phyloP scores from a whole-genome alignment of 2,888 invertebrate genomes.

The Lasioglossum figueresi region DNA sequence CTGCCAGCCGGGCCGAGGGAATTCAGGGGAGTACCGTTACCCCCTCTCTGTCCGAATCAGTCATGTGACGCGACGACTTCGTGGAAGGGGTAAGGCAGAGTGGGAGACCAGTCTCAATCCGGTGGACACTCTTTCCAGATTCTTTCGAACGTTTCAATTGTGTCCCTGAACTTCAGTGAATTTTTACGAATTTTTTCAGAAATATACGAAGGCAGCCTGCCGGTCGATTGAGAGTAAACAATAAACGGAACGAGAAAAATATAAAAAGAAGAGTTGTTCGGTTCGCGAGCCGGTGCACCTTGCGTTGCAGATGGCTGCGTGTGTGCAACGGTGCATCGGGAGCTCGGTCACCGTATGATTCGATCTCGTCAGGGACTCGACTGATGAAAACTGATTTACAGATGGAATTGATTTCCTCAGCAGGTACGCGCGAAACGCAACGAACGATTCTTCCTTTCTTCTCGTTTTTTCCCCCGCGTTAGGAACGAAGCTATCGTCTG shows the following conservation, averaged over 20 bases:
- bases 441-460: background rate
- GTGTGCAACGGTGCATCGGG: conserved; percentile 13
- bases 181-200: no score
- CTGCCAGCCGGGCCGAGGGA: no score
- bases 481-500: background rate
- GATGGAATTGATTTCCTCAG: conserved; percentile 16
- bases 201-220: background rate
- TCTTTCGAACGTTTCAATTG: no score
- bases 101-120: no score
- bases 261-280: no score
- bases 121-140: no score
- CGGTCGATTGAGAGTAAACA: conserved; percentile 47
- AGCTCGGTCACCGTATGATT: conserved; percentile 42
- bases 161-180: no score
- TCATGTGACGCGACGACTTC: no score
- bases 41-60: no score
- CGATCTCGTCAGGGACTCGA: conserved; percentile 24
- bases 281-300: conserved; percentile 12
- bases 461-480: background rate
- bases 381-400: conserved; percentile 37
- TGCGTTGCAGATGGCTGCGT: no score
- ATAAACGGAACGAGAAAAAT: conserved; percentile 48
- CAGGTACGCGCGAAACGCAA: background rate
- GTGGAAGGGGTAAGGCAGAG: no score
- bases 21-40: no score